phyloP scores from a whole-genome alignment of 2,113 vertebrate genomes.

The Ancistrus triradiatus region DNA sequence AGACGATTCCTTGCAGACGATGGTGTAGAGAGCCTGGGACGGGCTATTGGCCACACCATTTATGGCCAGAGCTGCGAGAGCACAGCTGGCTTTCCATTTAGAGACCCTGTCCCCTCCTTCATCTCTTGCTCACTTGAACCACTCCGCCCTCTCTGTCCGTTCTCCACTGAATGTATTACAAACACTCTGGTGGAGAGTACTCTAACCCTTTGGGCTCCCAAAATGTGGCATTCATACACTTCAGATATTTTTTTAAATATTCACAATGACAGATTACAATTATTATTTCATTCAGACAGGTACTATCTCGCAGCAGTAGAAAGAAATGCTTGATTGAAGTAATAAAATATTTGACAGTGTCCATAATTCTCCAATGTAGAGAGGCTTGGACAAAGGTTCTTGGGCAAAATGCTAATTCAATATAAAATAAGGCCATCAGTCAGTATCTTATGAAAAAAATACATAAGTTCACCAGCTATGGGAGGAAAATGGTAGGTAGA shows the following conservation, averaged over 20 bases:
- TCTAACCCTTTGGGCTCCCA: slow-evolving; percentile 52
- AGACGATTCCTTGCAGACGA: slow-evolving; percentile 37
- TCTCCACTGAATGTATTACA: slow-evolving; percentile 13
- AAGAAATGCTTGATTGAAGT: neutral
- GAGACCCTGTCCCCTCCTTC: slow-evolving; percentile 6
- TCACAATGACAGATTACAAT: neutral
- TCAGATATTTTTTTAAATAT: slow-evolving; percentile 18
- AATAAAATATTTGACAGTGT: neutral
- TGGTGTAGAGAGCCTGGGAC: slow-evolving; percentile 33
- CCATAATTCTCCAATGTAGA: neutral
- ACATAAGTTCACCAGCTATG: too few species aligned
- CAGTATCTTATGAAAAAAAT: too few species aligned
- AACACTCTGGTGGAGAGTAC: slow-evolving; percentile 48
- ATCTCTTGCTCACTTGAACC: slow-evolving; percentile 4
- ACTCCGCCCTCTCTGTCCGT: slow-evolving; percentile 12
- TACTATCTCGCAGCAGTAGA: neutral
- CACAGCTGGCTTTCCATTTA: slow-evolving; percentile 63
- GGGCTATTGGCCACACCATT: slow-evolving; percentile 48
- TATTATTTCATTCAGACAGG: neutral
- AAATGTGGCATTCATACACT: slow-evolving; percentile 54
- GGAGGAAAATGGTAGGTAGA: too few species aligned
- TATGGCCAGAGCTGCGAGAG: slow-evolving; percentile 51
- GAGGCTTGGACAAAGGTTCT: too few species aligned
- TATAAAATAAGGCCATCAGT: too few species aligned
- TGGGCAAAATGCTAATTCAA: too few species aligned